These are phyloP conservation scores for Papilio protenor DNA, from an alignment of 2,888 invertebrate species.

Conservation along the genomic window DNA sequence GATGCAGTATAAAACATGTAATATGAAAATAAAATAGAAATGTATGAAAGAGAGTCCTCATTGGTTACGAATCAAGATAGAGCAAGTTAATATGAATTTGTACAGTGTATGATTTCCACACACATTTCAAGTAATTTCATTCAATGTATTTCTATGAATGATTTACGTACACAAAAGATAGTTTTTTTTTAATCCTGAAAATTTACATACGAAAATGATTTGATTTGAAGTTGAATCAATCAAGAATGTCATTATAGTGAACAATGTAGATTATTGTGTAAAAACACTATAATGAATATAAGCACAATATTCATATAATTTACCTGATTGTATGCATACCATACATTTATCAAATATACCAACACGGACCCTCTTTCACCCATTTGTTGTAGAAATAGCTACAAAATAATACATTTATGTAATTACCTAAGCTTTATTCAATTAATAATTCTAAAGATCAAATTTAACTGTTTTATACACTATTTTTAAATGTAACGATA, in stretches of 20 bases:
- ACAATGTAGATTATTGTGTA: neutral
- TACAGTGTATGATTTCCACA: neutral
- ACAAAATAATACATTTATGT: slow-evolving; percentile 60
- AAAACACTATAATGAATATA: slow-evolving; percentile 39
- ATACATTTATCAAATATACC: slow-evolving; percentile 77
- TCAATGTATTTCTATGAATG: neutral
- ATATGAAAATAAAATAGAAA: slow-evolving; percentile 10
- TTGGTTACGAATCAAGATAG: neutral
- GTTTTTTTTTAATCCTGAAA: too few species aligned
- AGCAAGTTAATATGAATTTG: neutral
- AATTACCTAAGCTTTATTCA: neutral
- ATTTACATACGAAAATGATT: neutral
- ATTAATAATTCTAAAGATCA: too few species aligned
- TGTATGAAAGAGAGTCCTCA: slow-evolving; percentile 38
- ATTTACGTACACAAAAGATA: neutral
- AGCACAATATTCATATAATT: slow-evolving; percentile 51
- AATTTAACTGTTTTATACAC: too few species aligned
- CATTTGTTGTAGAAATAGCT: slow-evolving; percentile 79
- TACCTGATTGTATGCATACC: slow-evolving; percentile 74
- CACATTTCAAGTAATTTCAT: neutral
- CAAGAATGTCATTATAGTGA: neutral
- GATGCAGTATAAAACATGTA: neutral
- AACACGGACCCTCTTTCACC: slow-evolving; percentile 82
- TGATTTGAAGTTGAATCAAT: neutral
- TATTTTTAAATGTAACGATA: neutral